These are phyloP conservation scores for Bilobella aurantiaca DNA, from an alignment of 1,140 invertebrate genomes.

Conservation along the genomic window DNA sequence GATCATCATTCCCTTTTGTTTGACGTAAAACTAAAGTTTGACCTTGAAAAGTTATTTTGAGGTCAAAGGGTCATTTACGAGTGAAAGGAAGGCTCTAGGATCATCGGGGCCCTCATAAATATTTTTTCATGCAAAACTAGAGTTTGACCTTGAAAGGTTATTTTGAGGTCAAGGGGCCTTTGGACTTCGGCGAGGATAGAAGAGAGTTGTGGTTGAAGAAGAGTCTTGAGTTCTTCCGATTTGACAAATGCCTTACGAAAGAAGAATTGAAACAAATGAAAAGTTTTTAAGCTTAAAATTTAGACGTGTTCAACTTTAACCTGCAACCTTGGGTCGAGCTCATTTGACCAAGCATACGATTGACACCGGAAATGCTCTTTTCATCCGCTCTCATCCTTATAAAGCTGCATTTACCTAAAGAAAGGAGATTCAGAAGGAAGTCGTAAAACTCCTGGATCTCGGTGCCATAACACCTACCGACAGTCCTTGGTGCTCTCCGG, in stretches of 20 bases:
- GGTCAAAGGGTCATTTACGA: no score
- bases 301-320: not conserved
- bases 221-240: no score
- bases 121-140: no score
- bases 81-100: no score
- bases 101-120: no score
- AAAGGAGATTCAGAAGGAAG: not conserved
- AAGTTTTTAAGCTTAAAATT: not conserved
- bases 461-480: not conserved
- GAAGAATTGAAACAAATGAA: not conserved
- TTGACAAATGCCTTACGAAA: no score
- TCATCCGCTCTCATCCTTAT: not conserved
- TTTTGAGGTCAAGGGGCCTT: no score
- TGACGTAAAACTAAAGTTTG: no score
- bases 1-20: no score
- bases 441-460: not conserved
- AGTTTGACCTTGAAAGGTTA: no score
- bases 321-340: not conserved
- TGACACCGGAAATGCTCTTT: not conserved
- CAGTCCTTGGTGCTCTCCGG: not conserved
- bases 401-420: not conserved
- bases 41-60: no score
- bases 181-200: no score
- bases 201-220: not conserved
- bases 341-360: not conserved